These are phyloP conservation scores for Natrix natrix DNA, from an alignment of 2,797 vertebrate genomes.

Conservation along the genomic window DNA sequence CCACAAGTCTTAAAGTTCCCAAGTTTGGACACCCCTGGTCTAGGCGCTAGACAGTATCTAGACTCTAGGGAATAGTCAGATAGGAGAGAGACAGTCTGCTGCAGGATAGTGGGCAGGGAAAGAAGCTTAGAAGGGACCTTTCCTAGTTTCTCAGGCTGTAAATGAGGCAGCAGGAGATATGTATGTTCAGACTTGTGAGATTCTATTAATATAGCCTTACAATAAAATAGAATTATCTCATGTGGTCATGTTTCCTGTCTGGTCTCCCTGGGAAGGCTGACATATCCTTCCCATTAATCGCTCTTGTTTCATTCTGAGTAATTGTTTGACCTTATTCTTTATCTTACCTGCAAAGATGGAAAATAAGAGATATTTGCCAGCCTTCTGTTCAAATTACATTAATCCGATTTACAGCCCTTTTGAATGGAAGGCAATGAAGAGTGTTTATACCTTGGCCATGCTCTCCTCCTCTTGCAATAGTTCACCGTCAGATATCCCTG, in stretches of 20 bases:
- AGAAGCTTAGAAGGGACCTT: background rate
- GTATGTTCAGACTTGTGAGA: background rate
- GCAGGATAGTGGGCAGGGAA: background rate
- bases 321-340: background rate
- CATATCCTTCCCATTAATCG: background rate
- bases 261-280: background rate
- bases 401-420: background rate
- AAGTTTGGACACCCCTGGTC: too few species aligned
- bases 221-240: background rate
- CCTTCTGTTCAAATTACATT: background rate
- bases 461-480: background rate
- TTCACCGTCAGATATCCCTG: background rate
- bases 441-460: background rate
- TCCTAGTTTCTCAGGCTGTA: background rate
- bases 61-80: background rate
- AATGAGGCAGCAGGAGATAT: background rate
- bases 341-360: background rate
- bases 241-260: background rate
- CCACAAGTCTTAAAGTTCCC: too few species aligned
- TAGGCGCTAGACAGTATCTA: too few species aligned
- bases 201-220: background rate
- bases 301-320: background rate
- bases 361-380: background rate
- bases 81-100: background rate
- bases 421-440: background rate